Evolutionary conservation across 2,888 invertebrate species (phyloP), one percentile per base, ranked within the genome.

Genomic region (Chromoteleia sp.): DNA sequence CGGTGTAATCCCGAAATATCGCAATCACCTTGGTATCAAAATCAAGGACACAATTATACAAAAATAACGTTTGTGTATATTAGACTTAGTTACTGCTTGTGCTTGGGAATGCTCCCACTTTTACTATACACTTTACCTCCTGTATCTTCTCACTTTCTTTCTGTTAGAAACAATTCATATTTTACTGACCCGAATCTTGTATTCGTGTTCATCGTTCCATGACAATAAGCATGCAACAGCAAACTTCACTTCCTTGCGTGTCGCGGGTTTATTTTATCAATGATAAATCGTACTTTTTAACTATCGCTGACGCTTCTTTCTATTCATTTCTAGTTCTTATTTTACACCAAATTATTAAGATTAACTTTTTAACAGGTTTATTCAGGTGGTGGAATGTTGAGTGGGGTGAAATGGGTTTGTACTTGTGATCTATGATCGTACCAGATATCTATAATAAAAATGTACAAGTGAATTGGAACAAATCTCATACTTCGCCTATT

Each of bases 1-100:
- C 17, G 19, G 30, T 10, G 30, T n/a, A n/a, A 58, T 6, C 58
- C 12, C n/a, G 33, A 52, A 30, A 7, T 41, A 45, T 36, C 21
- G 56, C 61, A 45, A 36, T 63, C 39, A 29, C 33, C 4, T 39
- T 12, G n/a, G 10, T 12, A 14, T 14, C 19, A n/a, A 36, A 78
- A 76, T 87, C 84, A 88, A 86, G 89, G 90, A 90, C 90, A 89
- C 89, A 89, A 90, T 90, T 89, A 89, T 90, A 89, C 89, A 73
- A 73, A 86, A 86, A 74, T 85, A 84, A 82, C 84, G 61, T 85
- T 86, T 82, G 65, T 84, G 73, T 81, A 78, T 45, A 43, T 77
- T 70, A 74, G 56, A 33, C 50, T 77, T 82, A 80, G 77, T 78
- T 63, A 50, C 82, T 85, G 88, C 87, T 86, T 89, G 86, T 85